Evolutionary conservation across 1,140 invertebrate species (phyloP).

Genomic region (Conopomorpha cramerella): DNA sequence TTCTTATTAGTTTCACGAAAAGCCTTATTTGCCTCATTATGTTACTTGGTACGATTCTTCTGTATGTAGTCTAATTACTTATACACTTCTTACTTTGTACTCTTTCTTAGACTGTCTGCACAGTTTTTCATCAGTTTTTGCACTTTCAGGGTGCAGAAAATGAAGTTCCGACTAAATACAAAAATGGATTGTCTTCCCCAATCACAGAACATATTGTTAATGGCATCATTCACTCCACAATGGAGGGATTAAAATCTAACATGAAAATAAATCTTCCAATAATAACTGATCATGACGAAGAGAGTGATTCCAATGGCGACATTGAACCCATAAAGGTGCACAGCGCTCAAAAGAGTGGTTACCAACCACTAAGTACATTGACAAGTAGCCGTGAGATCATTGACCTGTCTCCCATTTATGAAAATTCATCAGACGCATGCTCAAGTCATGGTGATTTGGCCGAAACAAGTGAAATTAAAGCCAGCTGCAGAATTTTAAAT

Average conservation of each 20-base stretch:
- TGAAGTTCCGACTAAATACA: conserved; percentile 46
- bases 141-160: conserved; percentile 27
- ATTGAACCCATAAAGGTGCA: conserved; percentile 20
- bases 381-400: conserved; percentile 52
- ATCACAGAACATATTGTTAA: conserved; percentile 50
- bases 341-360: conserved; percentile 41
- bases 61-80: no score
- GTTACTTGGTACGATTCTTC: no score
- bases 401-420: conserved; percentile 56
- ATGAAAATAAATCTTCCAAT: conserved; percentile 57
- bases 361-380: conserved; percentile 36
- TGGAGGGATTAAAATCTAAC: conserved; percentile 56
- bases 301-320: conserved; percentile 29
- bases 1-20: no score
- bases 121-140: no score
- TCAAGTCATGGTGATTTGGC: conserved; percentile 53
- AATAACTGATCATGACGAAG: conserved; percentile 52
- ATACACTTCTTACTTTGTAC: no score
- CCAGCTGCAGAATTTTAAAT: conserved; percentile 36
- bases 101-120: no score
- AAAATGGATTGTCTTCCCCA: conserved; percentile 45
- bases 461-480: conserved; percentile 38
- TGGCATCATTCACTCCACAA: conserved; percentile 46
- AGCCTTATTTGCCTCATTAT: no score
- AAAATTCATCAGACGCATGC: conserved; percentile 57